Evolutionary conservation across 2,888 invertebrate species (phyloP), one percentile per base, ranked within the genome.

Genomic region (Anorthoa munda): DNA sequence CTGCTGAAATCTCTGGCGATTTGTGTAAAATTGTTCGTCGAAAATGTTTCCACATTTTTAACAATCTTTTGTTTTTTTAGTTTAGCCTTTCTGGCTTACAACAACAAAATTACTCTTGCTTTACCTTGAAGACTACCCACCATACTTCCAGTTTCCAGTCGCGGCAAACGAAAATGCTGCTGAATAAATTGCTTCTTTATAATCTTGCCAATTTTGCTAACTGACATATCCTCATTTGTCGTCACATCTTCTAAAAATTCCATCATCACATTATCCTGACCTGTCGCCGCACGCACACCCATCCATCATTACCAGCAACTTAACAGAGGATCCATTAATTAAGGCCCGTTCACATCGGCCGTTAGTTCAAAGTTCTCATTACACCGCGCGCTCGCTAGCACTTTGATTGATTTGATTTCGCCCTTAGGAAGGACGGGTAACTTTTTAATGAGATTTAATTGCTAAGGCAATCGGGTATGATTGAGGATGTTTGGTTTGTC

Each of bases 331-430:
- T 81, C 74, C 85, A 84, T 86, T 86, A 82, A 82, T 86, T 81
- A 81, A 69, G 59, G 60, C 75, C 63, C 51, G 78, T 75, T 68
- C 78, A 75, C 69, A 78, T 66, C 75, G 82, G 66, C 80, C 82
- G 69, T 86, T 86, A 83, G 75, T 73, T 77, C 73, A 80, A 79
- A 75, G 71, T 77, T 73, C 75, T 81, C 71, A 85, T 85, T 85
- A 84, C 71, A 77, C 46, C 17, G 80, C 67, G 51, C 77, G 59
- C 71, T 71, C 80, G 48, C 56, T 84, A 63, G 67, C 63, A 55
- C 55, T 68, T 64, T 82, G 86, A 85, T 84, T 84, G 82, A 86
- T 85, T 75, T 75, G 67, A 64, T 72, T 79, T 51, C 39, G 11
- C 66, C 74, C 64, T 70, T 63, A 68, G 21, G 68, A 66, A 68